Percentiles rank a stretch among this genome's conserved stretches.
Evolutionary conservation across 2,888 invertebrate genomes (phyloP).

Genomic region (Psylliodes chrysocephalus): DNA sequence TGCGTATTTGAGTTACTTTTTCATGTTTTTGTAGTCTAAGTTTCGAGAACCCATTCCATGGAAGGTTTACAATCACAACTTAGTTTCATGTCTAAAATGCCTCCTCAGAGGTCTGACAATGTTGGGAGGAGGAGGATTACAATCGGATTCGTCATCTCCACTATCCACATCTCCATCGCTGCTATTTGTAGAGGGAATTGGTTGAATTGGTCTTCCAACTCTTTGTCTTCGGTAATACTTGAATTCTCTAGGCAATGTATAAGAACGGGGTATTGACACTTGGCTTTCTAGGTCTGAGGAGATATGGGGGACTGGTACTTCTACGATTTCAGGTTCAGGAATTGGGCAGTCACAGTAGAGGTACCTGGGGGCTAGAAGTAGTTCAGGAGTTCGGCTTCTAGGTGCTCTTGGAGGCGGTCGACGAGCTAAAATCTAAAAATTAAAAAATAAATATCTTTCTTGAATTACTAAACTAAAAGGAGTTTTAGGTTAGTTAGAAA

Average conservation of each 20-base stretch:
- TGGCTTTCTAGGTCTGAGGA: constrained; percentile 79
- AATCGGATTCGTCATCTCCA: constrained; percentile 71
- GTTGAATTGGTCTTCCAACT: constrained; percentile 70
- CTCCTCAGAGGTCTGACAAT: constrained; percentile 62
- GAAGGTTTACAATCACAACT: constrained; percentile 60
- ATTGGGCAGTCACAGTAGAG: constrained; percentile 67
- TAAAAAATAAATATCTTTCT: too few relatives aligned
- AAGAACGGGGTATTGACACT: constrained; percentile 85
- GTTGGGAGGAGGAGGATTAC: constrained; percentile 61
- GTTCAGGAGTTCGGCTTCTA: constrained; percentile 77
- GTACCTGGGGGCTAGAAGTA: constrained; percentile 80
- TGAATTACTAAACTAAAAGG: too few relatives aligned
- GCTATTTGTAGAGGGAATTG: constrained; percentile 84
- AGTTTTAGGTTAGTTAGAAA: too few relatives aligned
- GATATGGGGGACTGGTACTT: constrained; percentile 54
- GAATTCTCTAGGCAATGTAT: constrained; percentile 86
- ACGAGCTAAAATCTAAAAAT: constrained; percentile 50
- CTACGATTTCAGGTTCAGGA: constrained; percentile 54
- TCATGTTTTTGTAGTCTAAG: too few relatives aligned
- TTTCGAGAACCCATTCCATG: neutral
- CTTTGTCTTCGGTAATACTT: constrained; percentile 74
- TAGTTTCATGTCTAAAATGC: constrained; percentile 71
- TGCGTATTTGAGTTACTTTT: too few relatives aligned
- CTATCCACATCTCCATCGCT: constrained; percentile 86
- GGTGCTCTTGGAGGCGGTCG: constrained; percentile 62